Conservation (phyloP, 2,888 invertebrate genomes). For the Nomada ruficornis region DNA sequence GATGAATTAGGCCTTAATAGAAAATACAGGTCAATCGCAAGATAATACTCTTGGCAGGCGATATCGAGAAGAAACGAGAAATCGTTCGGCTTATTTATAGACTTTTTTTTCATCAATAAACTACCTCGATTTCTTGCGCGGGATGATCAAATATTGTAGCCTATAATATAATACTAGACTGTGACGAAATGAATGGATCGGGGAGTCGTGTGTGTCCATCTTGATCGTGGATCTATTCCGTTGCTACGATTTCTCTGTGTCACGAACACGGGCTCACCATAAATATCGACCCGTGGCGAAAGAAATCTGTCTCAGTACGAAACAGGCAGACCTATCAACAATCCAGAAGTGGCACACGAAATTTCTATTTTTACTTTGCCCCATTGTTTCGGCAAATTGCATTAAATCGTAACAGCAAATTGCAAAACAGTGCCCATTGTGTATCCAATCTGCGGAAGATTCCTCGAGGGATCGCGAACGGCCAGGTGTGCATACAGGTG, state of each 20-base stretch:
- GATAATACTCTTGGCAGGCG: too few species aligned
- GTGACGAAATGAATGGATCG: too few species aligned
- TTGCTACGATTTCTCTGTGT: neutral
- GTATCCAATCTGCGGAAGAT: neutral
- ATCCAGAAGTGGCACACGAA: neutral
- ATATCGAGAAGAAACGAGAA: too few species aligned
- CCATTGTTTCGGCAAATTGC: conserved; percentile 15
- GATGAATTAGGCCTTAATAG: too few species aligned
- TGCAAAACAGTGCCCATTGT: neutral
- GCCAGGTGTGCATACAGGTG: conserved; percentile 65
- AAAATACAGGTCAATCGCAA: too few species aligned
- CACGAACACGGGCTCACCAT: neutral
- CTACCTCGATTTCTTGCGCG: too few species aligned
- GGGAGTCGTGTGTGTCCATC: too few species aligned
- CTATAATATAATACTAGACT: too few species aligned
- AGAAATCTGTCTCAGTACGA: neutral
- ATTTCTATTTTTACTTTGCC: conserved; percentile 11
- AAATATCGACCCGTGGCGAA: neutral
- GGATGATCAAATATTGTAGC: too few species aligned
- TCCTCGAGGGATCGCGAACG: conserved; percentile 14
- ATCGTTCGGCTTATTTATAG: too few species aligned
- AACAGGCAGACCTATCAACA: neutral
- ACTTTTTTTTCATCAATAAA: too few species aligned
- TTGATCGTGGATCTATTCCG: too few species aligned
- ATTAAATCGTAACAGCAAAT: conserved; percentile 40